Conservation (phyloP, 2,888 invertebrate species). For the Drosophila acutilabella region DNA sequence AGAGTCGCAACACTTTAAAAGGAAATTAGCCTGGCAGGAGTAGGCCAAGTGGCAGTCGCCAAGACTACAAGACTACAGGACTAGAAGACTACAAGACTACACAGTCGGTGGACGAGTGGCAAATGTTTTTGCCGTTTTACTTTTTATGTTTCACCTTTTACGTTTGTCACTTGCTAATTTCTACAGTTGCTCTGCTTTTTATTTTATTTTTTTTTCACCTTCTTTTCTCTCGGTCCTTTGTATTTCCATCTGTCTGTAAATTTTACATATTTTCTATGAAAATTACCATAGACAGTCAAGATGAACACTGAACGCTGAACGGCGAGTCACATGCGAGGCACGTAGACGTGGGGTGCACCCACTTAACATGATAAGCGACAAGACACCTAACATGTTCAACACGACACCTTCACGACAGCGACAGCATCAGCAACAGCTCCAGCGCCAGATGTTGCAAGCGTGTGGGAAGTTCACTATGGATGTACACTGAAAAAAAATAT, state of each 20-base stretch:
- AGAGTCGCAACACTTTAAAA: constrained; percentile 75
- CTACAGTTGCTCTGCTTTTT: constrained; percentile 57
- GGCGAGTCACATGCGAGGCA: constrained; percentile 61
- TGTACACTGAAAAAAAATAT: not conserved
- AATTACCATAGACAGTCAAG: constrained; percentile 74
- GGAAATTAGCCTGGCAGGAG: constrained; percentile 79
- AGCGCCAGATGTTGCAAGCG: constrained; percentile 51
- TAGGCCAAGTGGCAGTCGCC: constrained; percentile 74
- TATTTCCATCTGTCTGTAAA: constrained; percentile 40
- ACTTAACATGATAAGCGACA: constrained; percentile 80
- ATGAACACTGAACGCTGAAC: constrained; percentile 6
- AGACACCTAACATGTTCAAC: constrained; percentile 81
- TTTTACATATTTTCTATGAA: constrained; percentile 80
- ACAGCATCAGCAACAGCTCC: constrained; percentile 45
- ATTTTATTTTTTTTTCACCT: constrained; percentile 23
- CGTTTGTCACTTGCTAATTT: constrained; percentile 65
- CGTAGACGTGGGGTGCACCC: constrained; percentile 75
- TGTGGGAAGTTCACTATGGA: not conserved
- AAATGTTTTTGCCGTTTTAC: constrained; percentile 72
- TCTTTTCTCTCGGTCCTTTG: constrained; percentile 21
- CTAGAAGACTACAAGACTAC: not conserved
- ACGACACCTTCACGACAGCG: constrained; percentile 77
- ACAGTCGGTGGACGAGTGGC: constrained; percentile 53
- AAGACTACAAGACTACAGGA: constrained; percentile 5
- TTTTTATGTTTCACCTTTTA: constrained; percentile 51